phyloP scores from a whole-genome alignment of 53 echinoderm and acorn worm genomes.

The Echinometra lucunter region DNA sequence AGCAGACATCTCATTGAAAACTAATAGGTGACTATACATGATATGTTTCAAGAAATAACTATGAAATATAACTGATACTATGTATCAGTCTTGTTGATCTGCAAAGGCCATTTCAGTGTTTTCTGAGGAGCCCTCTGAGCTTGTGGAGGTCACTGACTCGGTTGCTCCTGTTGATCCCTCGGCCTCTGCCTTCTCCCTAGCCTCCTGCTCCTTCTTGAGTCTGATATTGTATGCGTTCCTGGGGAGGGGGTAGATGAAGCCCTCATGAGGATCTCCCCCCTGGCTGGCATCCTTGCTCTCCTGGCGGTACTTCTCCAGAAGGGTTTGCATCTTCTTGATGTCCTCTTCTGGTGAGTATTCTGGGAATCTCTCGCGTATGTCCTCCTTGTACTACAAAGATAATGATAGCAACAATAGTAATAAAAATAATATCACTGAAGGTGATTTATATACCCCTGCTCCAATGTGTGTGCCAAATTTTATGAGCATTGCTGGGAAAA shows the following conservation, averaged over 20 bases:
- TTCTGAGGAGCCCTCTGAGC: neutral
- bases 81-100: slow-evolving; percentile 58
- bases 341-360: slow-evolving; percentile 62
- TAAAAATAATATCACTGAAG: too few relatives aligned
- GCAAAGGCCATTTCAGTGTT: slow-evolving; percentile 43
- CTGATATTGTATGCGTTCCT: slow-evolving; percentile 66
- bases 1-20: neutral
- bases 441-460: too few relatives aligned
- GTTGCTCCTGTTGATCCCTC: neutral
- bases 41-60: neutral
- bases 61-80: neutral
- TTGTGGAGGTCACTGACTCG: neutral
- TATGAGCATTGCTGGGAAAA: too few relatives aligned
- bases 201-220: slow-evolving; percentile 60
- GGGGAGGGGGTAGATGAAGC: slow-evolving; percentile 68
- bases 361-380: slow-evolving; percentile 12
- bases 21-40: neutral
- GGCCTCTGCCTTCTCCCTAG: slow-evolving; percentile 12
- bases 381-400: slow-evolving; percentile 41
- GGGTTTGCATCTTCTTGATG: slow-evolving; percentile 55
- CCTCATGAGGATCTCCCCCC: slow-evolving; percentile 6
- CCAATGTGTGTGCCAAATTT: too few relatives aligned
- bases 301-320: slow-evolving; percentile 53
- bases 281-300: slow-evolving; percentile 45
- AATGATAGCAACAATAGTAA: neutral